Evolutionary conservation across 1,140 invertebrate species (phyloP).

Genomic region (Drosophila sulfurigaster): DNA sequence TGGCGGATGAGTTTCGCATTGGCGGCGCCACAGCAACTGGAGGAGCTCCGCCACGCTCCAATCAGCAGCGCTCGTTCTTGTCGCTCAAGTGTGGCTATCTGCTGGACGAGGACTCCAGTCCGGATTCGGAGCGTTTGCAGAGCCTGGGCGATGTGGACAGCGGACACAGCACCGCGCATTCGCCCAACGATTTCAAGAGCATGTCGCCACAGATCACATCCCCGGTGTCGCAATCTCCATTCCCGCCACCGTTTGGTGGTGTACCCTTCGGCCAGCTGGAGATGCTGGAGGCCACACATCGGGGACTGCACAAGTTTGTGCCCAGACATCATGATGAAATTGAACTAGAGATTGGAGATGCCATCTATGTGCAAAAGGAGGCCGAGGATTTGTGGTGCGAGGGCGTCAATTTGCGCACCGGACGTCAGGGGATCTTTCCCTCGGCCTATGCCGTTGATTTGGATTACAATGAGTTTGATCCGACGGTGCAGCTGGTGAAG

Average conservation of each 20-base stretch:
- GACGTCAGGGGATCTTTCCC: constrained; percentile 97
- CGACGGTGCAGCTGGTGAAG: constrained; percentile 92
- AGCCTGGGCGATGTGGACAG: constrained; percentile 92
- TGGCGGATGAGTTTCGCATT: constrained; percentile 89
- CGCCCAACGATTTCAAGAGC: constrained; percentile 93
- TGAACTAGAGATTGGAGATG: constrained; percentile 98
- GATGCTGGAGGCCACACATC: constrained; percentile 96
- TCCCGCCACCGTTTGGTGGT: constrained; percentile 87
- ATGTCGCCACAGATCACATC: constrained; percentile 90
- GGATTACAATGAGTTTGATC: constrained; percentile 97
- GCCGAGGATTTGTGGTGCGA: constrained; percentile 99
- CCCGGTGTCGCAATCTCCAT: constrained; percentile 85
- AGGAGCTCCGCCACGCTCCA: constrained; percentile 27
- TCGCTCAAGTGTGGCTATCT: constrained; percentile 91
- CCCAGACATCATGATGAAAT: constrained; percentile 97
- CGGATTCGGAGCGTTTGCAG: constrained; percentile 92
- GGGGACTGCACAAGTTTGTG: constrained; percentile 97
- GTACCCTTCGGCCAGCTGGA: constrained; percentile 93
- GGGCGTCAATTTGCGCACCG: constrained; percentile 97
- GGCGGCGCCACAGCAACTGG: constrained; percentile 48
- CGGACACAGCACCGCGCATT: constrained; percentile 95
- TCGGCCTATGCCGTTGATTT: constrained; percentile 98
- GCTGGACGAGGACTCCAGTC: constrained; percentile 92
- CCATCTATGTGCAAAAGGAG: constrained; percentile 98
- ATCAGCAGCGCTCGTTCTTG: constrained; percentile 87